Evolutionary conservation across 2,113 vertebrate genomes (phyloP), one percentile per base, ranked within the genome.

Genomic region (Parus major): DNA sequence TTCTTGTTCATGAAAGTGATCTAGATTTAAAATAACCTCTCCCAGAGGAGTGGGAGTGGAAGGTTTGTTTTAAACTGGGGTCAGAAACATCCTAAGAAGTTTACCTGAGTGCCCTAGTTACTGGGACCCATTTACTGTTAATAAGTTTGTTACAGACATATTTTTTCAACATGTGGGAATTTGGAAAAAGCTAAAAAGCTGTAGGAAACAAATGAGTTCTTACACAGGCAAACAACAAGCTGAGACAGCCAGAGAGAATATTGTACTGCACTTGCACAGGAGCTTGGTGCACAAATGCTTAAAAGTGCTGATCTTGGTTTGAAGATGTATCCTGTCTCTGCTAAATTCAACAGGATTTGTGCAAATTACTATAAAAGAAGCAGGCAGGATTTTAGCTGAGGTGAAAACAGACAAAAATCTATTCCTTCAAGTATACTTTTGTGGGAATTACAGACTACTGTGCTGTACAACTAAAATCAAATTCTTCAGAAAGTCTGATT

Each of bases 21-120:
- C 86, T 93, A 83, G 85, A 94, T 90, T 92, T 92, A 83, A 94
- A 96, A 96, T 94, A 94, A 73, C 64, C 24, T 90, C 50, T 94
- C 82, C 86, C 52, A 4, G 47, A 90, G 76, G 94, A 82, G 39
- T 36, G n/a, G 50, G 44, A 64, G 59, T 49, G 18, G 61, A 64
- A 82, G 33, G 55, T 31, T 83, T 86, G 50, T 90, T 82, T 93
- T 93, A 92, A 95, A 86, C 68, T 59, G 52, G 33, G 15, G 53
- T 82, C 33, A 81, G 94, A 90, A 93, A 81, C 27, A 73, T 64
- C 21, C 35, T 86, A 47, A 86, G 63, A 87, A 83, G 29, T 81
- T 73, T 90, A 71, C 61, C 68, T 63, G 52, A 52, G 29, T 86
- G 76, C 21, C 82, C 88, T 88, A 73, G 12, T 91, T 95, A 63